phyloP scores from a whole-genome alignment of 64 coral and sea anemone species.

The Pocillopora damicornis region DNA sequence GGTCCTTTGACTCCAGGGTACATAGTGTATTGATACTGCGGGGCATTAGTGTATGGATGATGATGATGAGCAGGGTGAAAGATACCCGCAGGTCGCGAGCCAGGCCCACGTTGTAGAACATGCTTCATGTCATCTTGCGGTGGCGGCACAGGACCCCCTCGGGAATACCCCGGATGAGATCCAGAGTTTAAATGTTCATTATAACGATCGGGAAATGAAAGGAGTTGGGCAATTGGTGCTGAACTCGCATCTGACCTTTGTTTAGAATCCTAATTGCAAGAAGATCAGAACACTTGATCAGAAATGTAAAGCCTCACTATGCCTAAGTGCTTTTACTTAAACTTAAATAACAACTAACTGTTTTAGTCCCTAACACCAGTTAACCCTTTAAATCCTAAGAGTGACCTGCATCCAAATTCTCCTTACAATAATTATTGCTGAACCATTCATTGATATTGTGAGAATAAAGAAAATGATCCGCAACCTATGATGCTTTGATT shows the following conservation, averaged over 20 bases:
- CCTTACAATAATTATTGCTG: too few species aligned
- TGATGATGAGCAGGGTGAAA: conserved; percentile 79
- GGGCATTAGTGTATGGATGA: conserved; percentile 49
- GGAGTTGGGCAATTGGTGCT: conserved; percentile 83
- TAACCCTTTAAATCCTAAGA: too few species aligned
- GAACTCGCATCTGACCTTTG: conserved; percentile 64
- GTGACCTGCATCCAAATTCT: too few species aligned
- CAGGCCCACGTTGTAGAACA: conserved; percentile 35
- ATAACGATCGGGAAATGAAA: conserved; percentile 71
- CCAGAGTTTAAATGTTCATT: conserved; percentile 63
- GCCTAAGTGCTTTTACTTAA: too few species aligned
- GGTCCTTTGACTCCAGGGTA: conserved; percentile 64
- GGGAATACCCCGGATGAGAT: conserved; percentile 50
- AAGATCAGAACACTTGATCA: background rate
- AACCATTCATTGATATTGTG: too few species aligned
- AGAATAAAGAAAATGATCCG: too few species aligned
- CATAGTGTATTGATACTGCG: conserved; percentile 72
- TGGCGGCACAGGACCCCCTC: conserved; percentile 23
- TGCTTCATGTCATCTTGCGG: conserved; percentile 61
- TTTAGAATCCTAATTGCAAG: conserved; percentile 61
- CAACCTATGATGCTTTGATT: too few species aligned
- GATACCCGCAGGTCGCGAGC: conserved; percentile 38
- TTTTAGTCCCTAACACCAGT: too few species aligned
- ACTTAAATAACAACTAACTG: too few species aligned
- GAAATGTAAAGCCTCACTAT: too few species aligned